Conservation (phyloP, 2,113 vertebrate species). For the Procavia capensis region DNA sequence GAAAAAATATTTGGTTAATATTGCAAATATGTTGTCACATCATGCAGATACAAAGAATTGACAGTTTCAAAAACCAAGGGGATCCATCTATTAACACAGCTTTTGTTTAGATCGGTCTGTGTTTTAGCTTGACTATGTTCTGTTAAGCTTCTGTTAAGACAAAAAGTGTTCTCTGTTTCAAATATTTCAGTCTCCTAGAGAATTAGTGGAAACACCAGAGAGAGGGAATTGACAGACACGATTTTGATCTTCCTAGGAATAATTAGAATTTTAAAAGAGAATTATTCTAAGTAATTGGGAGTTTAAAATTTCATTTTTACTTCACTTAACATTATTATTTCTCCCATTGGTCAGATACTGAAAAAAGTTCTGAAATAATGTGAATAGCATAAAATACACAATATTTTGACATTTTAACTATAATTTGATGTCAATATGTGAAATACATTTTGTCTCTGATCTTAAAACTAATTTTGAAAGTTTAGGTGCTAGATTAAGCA, state of each 20-base stretch:
- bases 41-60: neutral
- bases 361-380: neutral
- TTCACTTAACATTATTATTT: neutral
- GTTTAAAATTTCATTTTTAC: slow-evolving; percentile 32
- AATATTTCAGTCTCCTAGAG: neutral
- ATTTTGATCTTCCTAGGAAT: neutral
- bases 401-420: neutral
- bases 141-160: neutral
- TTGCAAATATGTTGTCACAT: neutral
- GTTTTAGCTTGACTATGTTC: neutral
- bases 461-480: neutral
- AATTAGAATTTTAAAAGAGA: neutral
- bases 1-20: neutral
- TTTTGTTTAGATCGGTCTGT: neutral
- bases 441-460: neutral
- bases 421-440: neutral
- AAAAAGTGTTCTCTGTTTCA: neutral
- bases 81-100: neutral
- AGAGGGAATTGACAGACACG: neutral
- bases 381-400: neutral
- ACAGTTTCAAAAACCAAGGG: neutral
- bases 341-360: neutral
- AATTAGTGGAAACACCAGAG: neutral
- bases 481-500: neutral
- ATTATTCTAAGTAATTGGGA: neutral